phyloP scores from a whole-genome alignment of 2,113 vertebrate species.

The Nymphicus hollandicus region DNA sequence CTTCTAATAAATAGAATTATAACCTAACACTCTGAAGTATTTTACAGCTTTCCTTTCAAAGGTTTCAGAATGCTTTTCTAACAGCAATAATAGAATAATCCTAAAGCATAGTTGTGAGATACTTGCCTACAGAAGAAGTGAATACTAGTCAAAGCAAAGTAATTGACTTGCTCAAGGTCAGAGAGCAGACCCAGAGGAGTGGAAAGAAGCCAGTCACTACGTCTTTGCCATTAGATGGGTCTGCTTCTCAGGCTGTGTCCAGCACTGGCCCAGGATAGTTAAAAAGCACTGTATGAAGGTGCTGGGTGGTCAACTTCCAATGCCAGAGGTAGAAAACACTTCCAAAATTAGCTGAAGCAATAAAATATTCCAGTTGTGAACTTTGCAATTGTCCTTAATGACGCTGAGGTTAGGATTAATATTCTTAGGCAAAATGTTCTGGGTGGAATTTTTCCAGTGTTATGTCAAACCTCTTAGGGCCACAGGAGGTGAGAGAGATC shows the following conservation, averaged over 20 bases:
- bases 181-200: background rate
- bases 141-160: background rate
- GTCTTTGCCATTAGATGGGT: background rate
- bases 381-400: background rate
- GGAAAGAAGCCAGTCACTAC: background rate
- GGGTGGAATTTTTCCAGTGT: background rate
- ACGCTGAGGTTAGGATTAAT: background rate
- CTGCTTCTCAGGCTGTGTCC: background rate
- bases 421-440: background rate
- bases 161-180: background rate
- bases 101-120: background rate
- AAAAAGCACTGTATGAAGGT: background rate
- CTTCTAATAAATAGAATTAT: background rate
- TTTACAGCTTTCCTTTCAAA: background rate
- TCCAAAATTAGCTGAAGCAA: background rate
- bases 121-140: background rate
- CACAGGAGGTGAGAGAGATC: background rate
- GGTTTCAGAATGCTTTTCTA: background rate
- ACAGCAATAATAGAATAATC: background rate
- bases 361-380: background rate
- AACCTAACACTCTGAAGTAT: background rate
- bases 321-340: background rate
- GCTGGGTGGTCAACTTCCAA: background rate
- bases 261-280: rapidly evolving
- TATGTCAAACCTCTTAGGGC: background rate